Base-by-base conservation (phyloP, 2,797 vertebrate genomes). In the Poliocrania exsul region DNA sequence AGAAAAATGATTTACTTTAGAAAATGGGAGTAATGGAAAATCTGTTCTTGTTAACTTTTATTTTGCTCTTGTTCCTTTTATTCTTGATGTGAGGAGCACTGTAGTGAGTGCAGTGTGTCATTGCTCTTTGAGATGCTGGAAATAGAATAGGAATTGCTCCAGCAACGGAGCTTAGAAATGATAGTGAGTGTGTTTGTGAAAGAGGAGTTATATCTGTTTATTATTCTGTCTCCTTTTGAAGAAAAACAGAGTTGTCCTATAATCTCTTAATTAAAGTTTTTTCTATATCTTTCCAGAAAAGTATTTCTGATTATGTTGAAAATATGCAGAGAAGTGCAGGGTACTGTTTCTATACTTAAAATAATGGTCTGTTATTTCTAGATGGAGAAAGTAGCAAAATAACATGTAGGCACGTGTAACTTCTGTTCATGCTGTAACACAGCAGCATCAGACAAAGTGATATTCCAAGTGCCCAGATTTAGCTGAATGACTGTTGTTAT, bases 131-230 rank as follows among this genome's bases (percentile, higher is more conserved):
- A 53, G 87, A 88, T 79, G 58, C 80, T 96, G 73, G 91, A 95
- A 94, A 94, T 81, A 94, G 89, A 96, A 92, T 86, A 96, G 87
- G 89, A 95, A 91, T 93, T 93, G 73, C 69, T 97, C 93, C 95
- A 95, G 79, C 81, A 88, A 69, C 64, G 47, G 57, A 82, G 25
- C 47, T 94, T 65, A 62, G 79, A 89, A 95, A 79, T 60, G 88
- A 75, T 19, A 83, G 81, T 1, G 13, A 93, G 77, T 38, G 19
- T 81, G 51, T 91, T 87, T 93, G 65, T 86, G 81, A 95, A 88
- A 95, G 80, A 83, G 71, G 64, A 96, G 66, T 93, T 92, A 90
- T 79, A 86, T 90, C 84, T 93, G 93, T 96, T 96, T 96, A 96
- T 92, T 86, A 93, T 87, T 93, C 95, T 92, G 81, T 83, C 93